Base-by-base conservation (phyloP, 2,888 invertebrate species). In the Calliphora vomitoria region DNA sequence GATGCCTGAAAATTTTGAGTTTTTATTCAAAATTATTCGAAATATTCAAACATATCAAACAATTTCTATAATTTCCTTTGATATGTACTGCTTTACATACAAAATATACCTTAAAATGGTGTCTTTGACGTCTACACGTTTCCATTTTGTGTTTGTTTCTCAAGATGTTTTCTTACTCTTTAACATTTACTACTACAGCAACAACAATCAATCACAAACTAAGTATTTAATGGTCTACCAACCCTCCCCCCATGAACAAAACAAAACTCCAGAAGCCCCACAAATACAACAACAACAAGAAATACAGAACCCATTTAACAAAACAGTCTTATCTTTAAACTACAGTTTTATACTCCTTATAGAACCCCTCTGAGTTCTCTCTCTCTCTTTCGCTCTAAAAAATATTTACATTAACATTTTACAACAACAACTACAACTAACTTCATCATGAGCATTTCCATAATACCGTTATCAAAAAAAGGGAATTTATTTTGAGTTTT, bases 191-290 rank as follows among this genome's bases (percentile, higher is more conserved):
- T 58, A 66, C 62, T 50, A 62, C 18, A 71, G 69, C 53, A 74
- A 82, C 87, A 72, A 80, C 60, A 72, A 83, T 66, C 68, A 55
- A 72, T 66, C 58, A 85, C 76, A 76, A 66, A 66, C 41, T 20
- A 66, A 44, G 35, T 35, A 6, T 4, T 72, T 41, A 47, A 11
- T 50, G 15, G 44, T 13, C 44, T 13, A 2, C 8, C 13, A 44
- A 0, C 11, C 5, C 55, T 44, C 8, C 47, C n/a, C n/a, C 15
- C 75, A 20, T 20, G 3, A 18, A 80, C 38, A 35, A 35, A 6
- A 35, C 4, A 4, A 6, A 35, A 4, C 4, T 35, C 4, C 4
- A 35, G 35, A 4, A 35, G 13, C 10, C 20, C 62, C 4, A 68
- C 64, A 74, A 44, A 15, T 53, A 82, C 82, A 66, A 74, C 38